Base-by-base conservation (phyloP, 2,113 vertebrate genomes). In the Paramisgurnus dabryanus region DNA sequence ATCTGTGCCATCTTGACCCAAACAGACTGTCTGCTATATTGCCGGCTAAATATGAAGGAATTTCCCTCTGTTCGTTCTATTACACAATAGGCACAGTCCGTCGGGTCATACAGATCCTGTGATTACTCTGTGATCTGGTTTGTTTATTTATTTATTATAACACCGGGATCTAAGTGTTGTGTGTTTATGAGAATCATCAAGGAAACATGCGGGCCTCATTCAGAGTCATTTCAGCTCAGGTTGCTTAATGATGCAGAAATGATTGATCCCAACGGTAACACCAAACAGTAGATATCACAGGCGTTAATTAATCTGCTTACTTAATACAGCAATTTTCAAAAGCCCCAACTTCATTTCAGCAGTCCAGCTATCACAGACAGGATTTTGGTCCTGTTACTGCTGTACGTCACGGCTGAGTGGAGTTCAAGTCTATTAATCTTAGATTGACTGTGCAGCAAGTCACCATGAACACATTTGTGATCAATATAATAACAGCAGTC, bases 1-100 rank as follows among this genome's bases (percentile, higher is more conserved):
- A 76, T 76, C 45, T 53, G 43, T 66, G 27, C 27, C 34, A 34
- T 76, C 39, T 66, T 65, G 63, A 66, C 74, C 74, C 17, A 66
- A 76, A 76, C 74, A 76, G 47, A 76, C 74, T 66, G 61, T 66
- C 9, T 50, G 45, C 18, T 49, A 64, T 74, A 8, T n/a, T n/a
- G 60, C 13, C 63, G 22, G 8, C 18, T 65, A 11, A 22, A 66
- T 12, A 66, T 13, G 13, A 17, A 53, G 22, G 61, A 40, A 76
- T 76, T 8, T 76, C 27, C 9, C 17, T 53, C 34, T 18, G 15
- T 63, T 63, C 2, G 17, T 49, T 41, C 22, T 70, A 47, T 70
- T 27, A 18, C 45, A 22, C 61, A 41, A 64, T 75, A 34, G 72
- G 1, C 18, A 49, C 6, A 6, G 12, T 64, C 11, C 22, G 15